phyloP scores from a whole-genome alignment of 2,113 vertebrate species.

The Hemiscyllium ocellatum region DNA sequence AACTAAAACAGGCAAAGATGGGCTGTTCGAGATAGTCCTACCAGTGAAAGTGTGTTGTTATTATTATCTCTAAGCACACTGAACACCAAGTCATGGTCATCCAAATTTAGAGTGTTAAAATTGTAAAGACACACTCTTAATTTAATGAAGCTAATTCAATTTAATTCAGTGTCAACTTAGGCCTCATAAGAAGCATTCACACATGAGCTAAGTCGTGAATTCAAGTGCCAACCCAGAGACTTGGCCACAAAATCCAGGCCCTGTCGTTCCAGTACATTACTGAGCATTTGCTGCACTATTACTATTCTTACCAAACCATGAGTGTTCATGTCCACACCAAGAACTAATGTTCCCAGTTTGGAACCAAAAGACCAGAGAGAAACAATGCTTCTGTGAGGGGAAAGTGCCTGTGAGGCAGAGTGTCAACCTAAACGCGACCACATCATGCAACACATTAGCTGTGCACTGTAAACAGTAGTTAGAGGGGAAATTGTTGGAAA shows the following conservation, averaged over 20 bases:
- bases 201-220: not conserved
- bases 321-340: too few species aligned
- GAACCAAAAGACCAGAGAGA: too few species aligned
- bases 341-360: too few species aligned
- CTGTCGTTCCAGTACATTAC: not conserved
- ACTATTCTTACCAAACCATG: too few species aligned
- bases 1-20: not conserved
- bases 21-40: not conserved
- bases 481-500: not conserved
- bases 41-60: not conserved
- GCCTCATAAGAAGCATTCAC: too few species aligned
- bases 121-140: not conserved
- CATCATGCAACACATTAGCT: too few species aligned
- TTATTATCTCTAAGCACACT: not conserved
- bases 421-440: too few species aligned
- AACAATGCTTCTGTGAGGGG: too few species aligned
- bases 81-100: not conserved
- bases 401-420: too few species aligned
- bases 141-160: too few species aligned
- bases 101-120: not conserved
- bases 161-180: not conserved
- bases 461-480: too few species aligned
- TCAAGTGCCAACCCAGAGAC: not conserved
- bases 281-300: not conserved
- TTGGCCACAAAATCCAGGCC: not conserved